Evolutionary conservation across 2,113 vertebrate species (phyloP).

Genomic region (Stegostoma tigrinum): DNA sequence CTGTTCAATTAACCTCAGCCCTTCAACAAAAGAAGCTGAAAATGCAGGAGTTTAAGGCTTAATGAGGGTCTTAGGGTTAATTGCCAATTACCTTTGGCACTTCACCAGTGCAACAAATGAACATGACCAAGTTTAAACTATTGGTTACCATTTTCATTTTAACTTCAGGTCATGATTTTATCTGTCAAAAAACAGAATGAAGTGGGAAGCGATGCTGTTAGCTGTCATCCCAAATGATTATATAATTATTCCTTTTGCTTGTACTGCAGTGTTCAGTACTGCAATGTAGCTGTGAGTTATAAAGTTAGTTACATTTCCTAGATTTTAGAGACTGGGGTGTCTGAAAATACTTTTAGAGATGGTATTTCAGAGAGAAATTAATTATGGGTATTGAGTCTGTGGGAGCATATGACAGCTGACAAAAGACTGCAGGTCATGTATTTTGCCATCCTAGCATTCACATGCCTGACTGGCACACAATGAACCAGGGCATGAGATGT

Average conservation of each 20-base stretch:
- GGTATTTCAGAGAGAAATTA: background rate
- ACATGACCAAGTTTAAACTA: background rate
- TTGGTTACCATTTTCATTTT: background rate
- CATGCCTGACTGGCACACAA: no score
- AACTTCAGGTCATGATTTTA: background rate
- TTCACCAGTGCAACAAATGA: background rate
- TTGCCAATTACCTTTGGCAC: background rate
- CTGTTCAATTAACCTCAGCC: constrained; percentile 16
- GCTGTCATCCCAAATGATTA: background rate
- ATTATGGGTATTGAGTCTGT: background rate
- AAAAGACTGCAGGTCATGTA: no score
- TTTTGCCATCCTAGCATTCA: no score
- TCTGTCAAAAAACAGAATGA: background rate
- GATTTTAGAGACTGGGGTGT: background rate
- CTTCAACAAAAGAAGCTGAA: background rate
- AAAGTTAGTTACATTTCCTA: background rate
- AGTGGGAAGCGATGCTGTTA: background rate
- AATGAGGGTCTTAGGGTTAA: background rate
- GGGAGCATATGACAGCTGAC: no score
- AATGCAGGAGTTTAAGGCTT: background rate
- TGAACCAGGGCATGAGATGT: no score
- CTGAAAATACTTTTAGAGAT: background rate
- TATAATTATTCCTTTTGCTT: background rate
- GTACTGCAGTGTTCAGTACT: background rate
- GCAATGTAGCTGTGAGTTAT: background rate